Evolutionary conservation across 2,888 invertebrate genomes (phyloP), one percentile per base, ranked within the genome.

Genomic region (Dryomyza anilis): DNA sequence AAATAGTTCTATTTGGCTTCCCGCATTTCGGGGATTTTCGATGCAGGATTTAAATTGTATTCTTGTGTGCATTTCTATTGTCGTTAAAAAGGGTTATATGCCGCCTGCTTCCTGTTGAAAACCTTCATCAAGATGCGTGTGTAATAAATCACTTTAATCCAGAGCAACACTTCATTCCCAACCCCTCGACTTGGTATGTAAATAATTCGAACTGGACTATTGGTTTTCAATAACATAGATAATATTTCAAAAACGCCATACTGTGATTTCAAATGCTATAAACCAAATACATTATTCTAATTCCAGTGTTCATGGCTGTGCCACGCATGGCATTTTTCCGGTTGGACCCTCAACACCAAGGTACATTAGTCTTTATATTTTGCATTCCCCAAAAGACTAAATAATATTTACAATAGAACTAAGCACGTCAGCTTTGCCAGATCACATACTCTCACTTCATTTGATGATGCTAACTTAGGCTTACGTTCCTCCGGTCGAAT

Each of bases 341-440:
- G 84, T 89, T 72, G 73, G 74, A 60, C 75, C 77, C 64, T 70
- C 78, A 67, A 74, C 81, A 60, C 81, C 79, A 65, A 79, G 80
- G 80, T 61, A 6, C 45, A 46, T 16, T 16, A 8, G n/a, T n/a
- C n/a, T n/a, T n/a, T n/a, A n/a, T n/a, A n/a, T n/a, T n/a, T n/a
- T n/a, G n/a, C 2, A 25, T 25, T 43, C 16, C 43, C 5, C 3
- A 39, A 3, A 8, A 12, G 4, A 4, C 3, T 33, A 23, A n/a
- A 5, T 56, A 21, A 12, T 10, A 57, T 33, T 43, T 46, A 30
- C 27, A 82, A 19, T 85, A 92, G 93, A 81, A 89, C 91, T 69
- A 95, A 95, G 81, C 95, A 95, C 81, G 95, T 95, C 36, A 94
- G 94, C 74, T 95, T 95, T 78, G 93, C 94, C 53, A 87, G 94